These are phyloP conservation scores for Tiphia femorata DNA, from an alignment of 2,888 invertebrate genomes.

Conservation along the genomic window DNA sequence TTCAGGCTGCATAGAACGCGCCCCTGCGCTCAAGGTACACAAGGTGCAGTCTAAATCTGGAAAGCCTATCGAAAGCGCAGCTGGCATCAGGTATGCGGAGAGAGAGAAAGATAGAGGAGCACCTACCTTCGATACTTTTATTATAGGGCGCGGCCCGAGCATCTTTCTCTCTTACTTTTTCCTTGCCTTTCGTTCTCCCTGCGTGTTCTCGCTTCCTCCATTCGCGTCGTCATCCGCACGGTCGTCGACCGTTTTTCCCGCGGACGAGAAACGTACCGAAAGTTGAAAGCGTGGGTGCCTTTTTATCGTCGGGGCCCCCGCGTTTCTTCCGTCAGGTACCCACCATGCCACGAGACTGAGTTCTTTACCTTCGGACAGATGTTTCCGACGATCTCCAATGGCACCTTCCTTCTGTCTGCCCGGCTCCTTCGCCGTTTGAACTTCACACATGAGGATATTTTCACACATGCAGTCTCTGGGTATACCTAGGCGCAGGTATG, in stretches of 20 bases:
- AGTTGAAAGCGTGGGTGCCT: conserved; percentile 55
- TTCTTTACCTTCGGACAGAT: conserved; percentile 31
- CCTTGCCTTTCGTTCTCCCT: not conserved
- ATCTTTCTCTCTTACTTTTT: not conserved
- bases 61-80: not conserved
- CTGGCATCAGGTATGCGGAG: not conserved
- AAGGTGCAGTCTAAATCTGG: too few relatives aligned
- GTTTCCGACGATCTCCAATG: conserved; percentile 29
- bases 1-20: too few relatives aligned
- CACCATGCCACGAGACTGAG: not conserved
- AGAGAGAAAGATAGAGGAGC: not conserved
- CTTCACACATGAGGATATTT: not conserved
- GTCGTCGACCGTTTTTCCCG: not conserved
- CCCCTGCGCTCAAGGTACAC: not conserved
- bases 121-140: not conserved
- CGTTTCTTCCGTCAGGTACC: conserved; percentile 2
- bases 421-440: conserved; percentile 1
- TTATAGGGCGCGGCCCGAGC: too few relatives aligned
- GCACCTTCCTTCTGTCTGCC: not conserved
- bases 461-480: not conserved
- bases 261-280: conserved; percentile 12
- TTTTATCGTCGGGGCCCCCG: conserved; percentile 21
- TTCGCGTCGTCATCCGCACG: not conserved
- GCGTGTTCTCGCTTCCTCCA: not conserved
- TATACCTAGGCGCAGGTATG: too few relatives aligned